phyloP scores from a whole-genome alignment of 1,140 invertebrate genomes.

The Solenopsis invicta region DNA sequence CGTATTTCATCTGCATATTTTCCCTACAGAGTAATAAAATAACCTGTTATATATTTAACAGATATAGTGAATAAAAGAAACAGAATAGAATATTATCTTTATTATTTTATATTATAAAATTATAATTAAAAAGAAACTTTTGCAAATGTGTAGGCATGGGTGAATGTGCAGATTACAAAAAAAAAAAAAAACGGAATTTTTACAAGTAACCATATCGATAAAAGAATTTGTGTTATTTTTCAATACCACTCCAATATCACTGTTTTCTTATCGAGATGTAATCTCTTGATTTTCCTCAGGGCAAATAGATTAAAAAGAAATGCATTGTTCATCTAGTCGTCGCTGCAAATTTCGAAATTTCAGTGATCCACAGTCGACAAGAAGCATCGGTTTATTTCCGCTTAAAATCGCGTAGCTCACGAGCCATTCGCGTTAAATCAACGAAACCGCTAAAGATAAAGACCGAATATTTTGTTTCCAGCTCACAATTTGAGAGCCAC shows the following conservation, averaged over 20 bases:
- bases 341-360: not conserved
- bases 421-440: not conserved
- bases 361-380: conserved; percentile 5
- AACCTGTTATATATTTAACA: conserved; percentile 13
- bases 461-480: conserved; percentile 79
- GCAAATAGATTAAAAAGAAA: conserved; percentile 28
- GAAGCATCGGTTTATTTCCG: not conserved
- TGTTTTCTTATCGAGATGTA: conserved; percentile 18
- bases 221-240: not conserved
- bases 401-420: conserved; percentile 14
- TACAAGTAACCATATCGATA: not conserved
- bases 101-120: not conserved
- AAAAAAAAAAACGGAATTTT: not conserved
- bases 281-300: not conserved
- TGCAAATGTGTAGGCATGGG: not conserved
- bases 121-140: not conserved
- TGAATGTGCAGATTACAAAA: not conserved
- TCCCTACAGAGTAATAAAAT: conserved; percentile 11
- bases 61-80: not conserved
- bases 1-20: conserved; percentile 47
- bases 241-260: not conserved
- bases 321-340: conserved; percentile 11
- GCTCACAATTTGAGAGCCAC: conserved; percentile 61
- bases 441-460: conserved; percentile 73
- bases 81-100: not conserved